Conservation (phyloP, 2,797 vertebrate species). For the Sorex maritimensis region DNA sequence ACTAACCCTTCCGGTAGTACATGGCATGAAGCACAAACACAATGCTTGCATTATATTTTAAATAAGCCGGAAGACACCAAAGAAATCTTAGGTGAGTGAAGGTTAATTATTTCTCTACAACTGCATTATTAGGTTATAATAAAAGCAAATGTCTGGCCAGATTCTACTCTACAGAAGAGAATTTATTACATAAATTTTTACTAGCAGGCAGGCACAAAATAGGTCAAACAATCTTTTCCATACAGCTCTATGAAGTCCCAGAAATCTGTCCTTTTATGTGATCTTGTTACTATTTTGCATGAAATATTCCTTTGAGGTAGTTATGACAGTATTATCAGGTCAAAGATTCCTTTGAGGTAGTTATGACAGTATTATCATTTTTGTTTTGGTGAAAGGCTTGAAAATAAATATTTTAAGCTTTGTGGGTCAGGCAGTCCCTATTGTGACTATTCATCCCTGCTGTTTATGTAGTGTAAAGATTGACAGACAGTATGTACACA, state of each 20-base stretch:
- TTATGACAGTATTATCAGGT: background rate
- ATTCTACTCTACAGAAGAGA: conserved; percentile 37
- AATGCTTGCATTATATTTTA: conserved; percentile 8
- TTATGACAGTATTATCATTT: background rate
- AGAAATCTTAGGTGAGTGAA: conserved; percentile 72
- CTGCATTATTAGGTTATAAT: conserved; percentile 72
- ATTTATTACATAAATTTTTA: conserved; percentile 56
- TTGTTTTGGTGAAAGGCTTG: background rate
- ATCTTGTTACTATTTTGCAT: background rate
- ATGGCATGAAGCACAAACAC: background rate
- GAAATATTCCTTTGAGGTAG: conserved; percentile 2
- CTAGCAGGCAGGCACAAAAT: conserved; percentile 39
- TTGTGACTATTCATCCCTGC: background rate
- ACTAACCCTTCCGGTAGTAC: background rate
- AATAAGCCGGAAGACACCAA: conserved; percentile 52
- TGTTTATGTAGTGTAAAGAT: background rate
- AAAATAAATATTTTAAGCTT: conserved; percentile 16
- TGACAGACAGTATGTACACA: background rate
- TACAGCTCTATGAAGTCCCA: background rate
- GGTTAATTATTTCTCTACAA: conserved; percentile 65
- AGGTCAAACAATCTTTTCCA: background rate
- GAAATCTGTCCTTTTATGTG: conserved; percentile 28
- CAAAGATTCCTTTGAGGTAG: background rate
- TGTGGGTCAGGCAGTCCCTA: background rate
- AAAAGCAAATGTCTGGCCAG: conserved; percentile 66